phyloP scores from a whole-genome alignment of 2,888 invertebrate species.

The Troides oblongomaculatus region DNA sequence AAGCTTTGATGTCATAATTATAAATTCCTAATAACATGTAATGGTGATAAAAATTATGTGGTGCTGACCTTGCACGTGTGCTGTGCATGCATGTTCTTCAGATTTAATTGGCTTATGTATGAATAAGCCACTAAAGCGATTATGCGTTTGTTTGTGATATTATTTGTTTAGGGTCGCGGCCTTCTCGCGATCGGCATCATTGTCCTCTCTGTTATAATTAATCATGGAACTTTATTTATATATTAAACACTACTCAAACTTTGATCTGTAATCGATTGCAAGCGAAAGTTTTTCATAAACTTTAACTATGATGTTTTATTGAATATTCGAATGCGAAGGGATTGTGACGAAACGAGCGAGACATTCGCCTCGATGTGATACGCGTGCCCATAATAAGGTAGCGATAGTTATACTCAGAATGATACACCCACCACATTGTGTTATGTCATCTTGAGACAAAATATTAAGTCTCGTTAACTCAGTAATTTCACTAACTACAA shows the following conservation, averaged over 20 bases:
- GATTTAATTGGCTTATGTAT: slow-evolving; percentile 31
- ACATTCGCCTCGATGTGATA: too few relatives aligned
- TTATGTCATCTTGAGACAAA: too few relatives aligned
- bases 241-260: neutral
- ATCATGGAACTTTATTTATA: neutral
- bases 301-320: too few relatives aligned
- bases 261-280: neutral
- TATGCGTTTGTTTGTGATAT: slow-evolving; percentile 22
- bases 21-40: slow-evolving; percentile 20
- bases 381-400: too few relatives aligned
- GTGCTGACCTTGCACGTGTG: slow-evolving; percentile 27
- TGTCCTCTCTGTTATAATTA: neutral
- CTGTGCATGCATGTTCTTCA: slow-evolving; percentile 27
- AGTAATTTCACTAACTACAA: too few relatives aligned
- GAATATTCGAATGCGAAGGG: too few relatives aligned
- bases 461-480: too few relatives aligned
- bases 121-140: slow-evolving; percentile 28
- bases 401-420: too few relatives aligned
- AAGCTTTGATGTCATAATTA: slow-evolving; percentile 15
- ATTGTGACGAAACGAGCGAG: too few relatives aligned
- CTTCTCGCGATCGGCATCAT: slow-evolving; percentile 1
- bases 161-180: slow-evolving; percentile 17
- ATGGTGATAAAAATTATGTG: slow-evolving; percentile 26
- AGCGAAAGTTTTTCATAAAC: too few relatives aligned
- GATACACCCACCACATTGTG: too few relatives aligned